Evolutionary conservation across 2,888 invertebrate species (phyloP), one percentile per base, ranked within the genome.

Genomic region (Pseudococcus longispinus): DNA sequence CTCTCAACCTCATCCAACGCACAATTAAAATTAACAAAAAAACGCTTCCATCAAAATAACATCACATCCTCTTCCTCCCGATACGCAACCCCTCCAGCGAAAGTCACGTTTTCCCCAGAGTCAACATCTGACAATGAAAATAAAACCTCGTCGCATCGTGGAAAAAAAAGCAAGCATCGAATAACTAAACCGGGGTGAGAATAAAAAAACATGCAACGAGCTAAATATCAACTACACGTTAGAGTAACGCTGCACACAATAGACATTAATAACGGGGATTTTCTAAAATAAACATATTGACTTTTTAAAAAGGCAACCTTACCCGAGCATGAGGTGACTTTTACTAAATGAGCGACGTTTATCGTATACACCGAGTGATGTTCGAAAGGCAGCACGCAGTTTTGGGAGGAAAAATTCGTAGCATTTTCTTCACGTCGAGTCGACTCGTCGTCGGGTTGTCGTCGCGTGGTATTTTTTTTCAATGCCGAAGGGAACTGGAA

Each of bases 211-310:
- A 5, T 26, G 37, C 74, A 37, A n/a, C 74, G 74, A 74, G 74
- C 74, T 74, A 74, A 74, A 74, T 74, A 74, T 74, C 74, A 74
- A 29, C 74, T 74, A 74, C 74, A 74, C 74, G 74, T 74, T 74
- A 18, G 32, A 37, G 8, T 74, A 74, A 74, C 6, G 74, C 26
- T 32, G 37, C 32, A 51, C 51, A 74, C 74, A 74, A 74, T 74
- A 74, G 74, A 74, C 74, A 74, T 74, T 74, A 74, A 74, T 37
- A 37, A 37, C 32, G 74, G 74, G 37, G 74, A 74, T 74, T 74
- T 74, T n/a, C 74, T 37, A 74, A 74, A 74, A 74, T 74, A 74
- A 74, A 74, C 37, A 74, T 74, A 74, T 74, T 74, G 74, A 74
- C 74, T 74, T 74, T 74, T 74, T 74, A 74, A 74, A 70, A 74